phyloP scores from a whole-genome alignment of 2,113 vertebrate species.

The Plecturocebus donacophilus region DNA sequence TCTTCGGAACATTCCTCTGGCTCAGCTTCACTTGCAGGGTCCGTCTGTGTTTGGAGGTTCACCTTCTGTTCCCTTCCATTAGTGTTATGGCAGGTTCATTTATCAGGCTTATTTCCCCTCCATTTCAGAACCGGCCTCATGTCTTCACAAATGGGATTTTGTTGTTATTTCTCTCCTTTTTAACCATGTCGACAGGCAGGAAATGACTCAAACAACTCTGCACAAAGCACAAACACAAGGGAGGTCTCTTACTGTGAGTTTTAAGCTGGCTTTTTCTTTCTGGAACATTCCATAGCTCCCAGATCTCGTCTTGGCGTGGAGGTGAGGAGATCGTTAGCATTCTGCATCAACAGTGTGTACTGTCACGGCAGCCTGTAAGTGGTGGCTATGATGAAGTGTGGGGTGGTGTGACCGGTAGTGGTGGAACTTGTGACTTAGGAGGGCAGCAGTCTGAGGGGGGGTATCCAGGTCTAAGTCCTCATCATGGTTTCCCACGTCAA shows the following conservation, averaged over 20 bases:
- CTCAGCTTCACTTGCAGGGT: constrained; percentile 75
- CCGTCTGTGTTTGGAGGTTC: constrained; percentile 66
- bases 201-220: not conserved
- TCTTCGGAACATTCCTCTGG: constrained; percentile 69
- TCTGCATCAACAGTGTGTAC: constrained; percentile 97
- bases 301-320: fast-evolving
- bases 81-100: constrained; percentile 73
- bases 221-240: not conserved
- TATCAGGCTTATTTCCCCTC: constrained; percentile 60
- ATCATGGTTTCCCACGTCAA: constrained; percentile 95
- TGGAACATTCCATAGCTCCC: not conserved
- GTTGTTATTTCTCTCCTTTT: not conserved
- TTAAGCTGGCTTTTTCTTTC: not conserved
- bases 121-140: constrained; percentile 50
- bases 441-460: constrained; percentile 94
- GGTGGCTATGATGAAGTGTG: constrained; percentile 92
- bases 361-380: constrained; percentile 96
- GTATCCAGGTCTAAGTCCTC: constrained; percentile 97
- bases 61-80: constrained; percentile 67
- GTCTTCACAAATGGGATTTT: not conserved
- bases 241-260: not conserved
- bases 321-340: constrained; percentile 84
- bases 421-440: constrained; percentile 97
- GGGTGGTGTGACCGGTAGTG: constrained; percentile 95
- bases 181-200: not conserved